Conservation (phyloP, 2,888 invertebrate species). For the Cantharis lateralis region DNA sequence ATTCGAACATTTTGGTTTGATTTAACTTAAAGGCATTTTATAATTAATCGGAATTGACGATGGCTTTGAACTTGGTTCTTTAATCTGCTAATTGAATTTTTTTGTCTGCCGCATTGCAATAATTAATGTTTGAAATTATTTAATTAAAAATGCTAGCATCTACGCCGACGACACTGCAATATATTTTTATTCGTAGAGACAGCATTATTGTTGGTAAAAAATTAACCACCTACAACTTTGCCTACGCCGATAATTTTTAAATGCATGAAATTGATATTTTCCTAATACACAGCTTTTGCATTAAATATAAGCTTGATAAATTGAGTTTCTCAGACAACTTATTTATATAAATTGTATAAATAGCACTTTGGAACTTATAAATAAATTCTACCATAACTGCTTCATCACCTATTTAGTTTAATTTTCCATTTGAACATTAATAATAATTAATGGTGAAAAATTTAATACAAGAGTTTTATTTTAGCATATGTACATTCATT, state of each 20-base stretch:
- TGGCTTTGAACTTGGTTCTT: background rate
- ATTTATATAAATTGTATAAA: background rate
- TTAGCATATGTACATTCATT: background rate
- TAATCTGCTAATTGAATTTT: background rate
- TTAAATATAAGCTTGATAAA: background rate
- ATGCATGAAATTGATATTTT: background rate
- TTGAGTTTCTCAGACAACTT: background rate
- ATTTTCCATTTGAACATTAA: background rate
- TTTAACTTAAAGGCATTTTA: slow-evolving; percentile 1
- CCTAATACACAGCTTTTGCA: background rate
- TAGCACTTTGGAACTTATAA: background rate
- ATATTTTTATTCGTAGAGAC: no score
- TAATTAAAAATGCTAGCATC: background rate
- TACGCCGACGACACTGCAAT: background rate
- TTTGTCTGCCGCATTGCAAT: background rate
- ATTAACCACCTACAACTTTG: background rate
- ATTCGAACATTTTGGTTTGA: slow-evolving; percentile 1
- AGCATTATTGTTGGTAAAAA: no score
- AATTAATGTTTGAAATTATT: background rate
- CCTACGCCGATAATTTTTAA: background rate
- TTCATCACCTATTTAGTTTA: background rate
- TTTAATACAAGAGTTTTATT: background rate
- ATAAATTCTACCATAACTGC: background rate
- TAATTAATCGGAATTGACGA: background rate
- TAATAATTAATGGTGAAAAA: background rate